Percentiles rank a stretch among this genome's conserved stretches.
Evolutionary conservation across 2,888 invertebrate genomes (phyloP).

Genomic region (Cerceris ruficornis): DNA sequence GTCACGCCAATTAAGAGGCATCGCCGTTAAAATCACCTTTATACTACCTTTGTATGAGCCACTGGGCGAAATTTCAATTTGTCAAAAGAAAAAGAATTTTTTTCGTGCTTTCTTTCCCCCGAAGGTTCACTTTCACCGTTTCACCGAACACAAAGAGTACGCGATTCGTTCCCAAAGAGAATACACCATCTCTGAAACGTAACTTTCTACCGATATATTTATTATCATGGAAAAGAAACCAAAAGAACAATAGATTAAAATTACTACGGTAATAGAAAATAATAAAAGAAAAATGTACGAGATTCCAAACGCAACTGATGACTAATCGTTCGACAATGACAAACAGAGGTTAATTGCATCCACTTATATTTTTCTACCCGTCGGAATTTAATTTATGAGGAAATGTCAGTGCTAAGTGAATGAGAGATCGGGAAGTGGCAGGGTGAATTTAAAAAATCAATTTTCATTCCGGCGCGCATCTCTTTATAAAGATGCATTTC

Average conservation of each 20-base stretch:
- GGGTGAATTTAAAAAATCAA: constrained; percentile 27
- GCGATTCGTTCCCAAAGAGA: not conserved
- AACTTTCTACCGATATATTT: not conserved
- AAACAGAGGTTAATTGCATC: too few relatives aligned
- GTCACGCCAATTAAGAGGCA: constrained; percentile 75
- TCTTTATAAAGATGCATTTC: constrained; percentile 13
- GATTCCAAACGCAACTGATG: too few relatives aligned
- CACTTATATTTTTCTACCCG: not conserved
- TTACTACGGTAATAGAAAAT: too few relatives aligned
- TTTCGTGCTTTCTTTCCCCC: constrained; percentile 23
- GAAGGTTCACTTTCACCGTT: constrained; percentile 43
- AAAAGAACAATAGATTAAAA: too few relatives aligned
- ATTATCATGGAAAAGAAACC: too few relatives aligned
- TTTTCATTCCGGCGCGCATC: constrained; percentile 21
- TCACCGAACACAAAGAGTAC: not conserved
- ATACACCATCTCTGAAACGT: not conserved
- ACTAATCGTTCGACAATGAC: too few relatives aligned
- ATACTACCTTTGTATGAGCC: constrained; percentile 48
- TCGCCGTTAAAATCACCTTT: constrained; percentile 73
- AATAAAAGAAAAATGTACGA: too few relatives aligned
- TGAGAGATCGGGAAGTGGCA: not conserved
- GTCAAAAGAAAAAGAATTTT: constrained; percentile 44
- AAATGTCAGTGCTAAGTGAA: not conserved
- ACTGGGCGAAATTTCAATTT: constrained; percentile 68
- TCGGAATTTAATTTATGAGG: not conserved